phyloP scores from a whole-genome alignment of 2,113 vertebrate species.

The Odontesthes bonariensis region DNA sequence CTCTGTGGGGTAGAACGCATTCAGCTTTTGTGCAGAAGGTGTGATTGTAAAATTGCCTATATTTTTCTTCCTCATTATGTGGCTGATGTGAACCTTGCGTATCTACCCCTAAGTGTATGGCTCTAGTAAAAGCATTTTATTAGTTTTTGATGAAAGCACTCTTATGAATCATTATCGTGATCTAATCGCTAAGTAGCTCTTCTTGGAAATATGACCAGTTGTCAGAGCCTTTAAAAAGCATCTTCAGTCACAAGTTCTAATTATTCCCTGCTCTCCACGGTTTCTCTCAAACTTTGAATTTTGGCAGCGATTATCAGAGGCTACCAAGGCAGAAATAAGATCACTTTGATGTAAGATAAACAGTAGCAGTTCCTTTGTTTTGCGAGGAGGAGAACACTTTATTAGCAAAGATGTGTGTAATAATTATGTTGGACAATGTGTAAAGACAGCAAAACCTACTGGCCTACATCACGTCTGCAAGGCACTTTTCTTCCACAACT shows the following conservation, averaged over 20 bases:
- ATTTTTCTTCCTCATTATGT: conserved; percentile 7
- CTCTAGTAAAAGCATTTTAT: not conserved
- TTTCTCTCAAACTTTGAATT: not conserved
- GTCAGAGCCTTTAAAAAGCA: not conserved
- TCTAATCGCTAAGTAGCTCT: not conserved
- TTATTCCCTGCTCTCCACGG: no score
- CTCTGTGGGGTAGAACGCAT: not conserved
- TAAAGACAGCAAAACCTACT: no score
- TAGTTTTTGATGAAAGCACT: conserved; percentile 5
- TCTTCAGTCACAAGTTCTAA: not conserved
- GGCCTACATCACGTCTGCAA: no score
- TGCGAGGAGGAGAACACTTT: no score
- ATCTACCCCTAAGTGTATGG: not conserved
- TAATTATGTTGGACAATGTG: no score
- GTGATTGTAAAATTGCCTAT: conserved; percentile 12
- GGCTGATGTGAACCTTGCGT: not conserved
- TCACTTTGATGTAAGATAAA: no score
- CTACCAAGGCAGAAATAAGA: no score
- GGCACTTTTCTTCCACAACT: no score
- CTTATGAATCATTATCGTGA: not conserved
- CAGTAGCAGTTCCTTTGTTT: no score
- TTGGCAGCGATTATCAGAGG: not conserved
- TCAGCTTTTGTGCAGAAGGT: conserved; percentile 25
- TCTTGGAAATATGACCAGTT: not conserved
- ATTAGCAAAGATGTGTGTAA: no score